Conservation (phyloP, 2,113 vertebrate species). For the Ancistrus triradiatus region DNA sequence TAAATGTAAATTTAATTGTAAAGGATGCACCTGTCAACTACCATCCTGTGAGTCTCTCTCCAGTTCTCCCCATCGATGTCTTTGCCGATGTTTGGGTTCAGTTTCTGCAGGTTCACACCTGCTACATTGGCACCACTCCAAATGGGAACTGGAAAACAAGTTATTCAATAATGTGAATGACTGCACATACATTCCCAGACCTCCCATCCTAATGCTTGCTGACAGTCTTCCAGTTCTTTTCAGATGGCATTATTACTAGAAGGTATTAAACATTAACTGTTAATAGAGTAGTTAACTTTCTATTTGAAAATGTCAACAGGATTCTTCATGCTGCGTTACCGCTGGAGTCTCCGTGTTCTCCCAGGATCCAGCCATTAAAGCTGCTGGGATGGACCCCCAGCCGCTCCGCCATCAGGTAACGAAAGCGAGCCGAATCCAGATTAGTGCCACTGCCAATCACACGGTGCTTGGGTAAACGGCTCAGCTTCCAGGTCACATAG, state of each 20-base stretch:
- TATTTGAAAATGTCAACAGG: background rate
- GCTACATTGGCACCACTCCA: conserved; percentile 54
- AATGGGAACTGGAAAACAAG: conserved; percentile 42
- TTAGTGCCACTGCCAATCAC: conserved; percentile 57
- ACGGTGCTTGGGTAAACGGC: conserved; percentile 50
- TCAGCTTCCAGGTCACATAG: conserved; percentile 60
- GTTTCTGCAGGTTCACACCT: conserved; percentile 47
- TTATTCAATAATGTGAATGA: background rate
- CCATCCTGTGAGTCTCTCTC: conserved; percentile 47
- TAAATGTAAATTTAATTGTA: background rate
- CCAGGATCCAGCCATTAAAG: conserved; percentile 53
- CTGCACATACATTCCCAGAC: background rate
- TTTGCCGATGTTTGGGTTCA: conserved; percentile 39
- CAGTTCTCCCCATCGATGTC: conserved; percentile 45
- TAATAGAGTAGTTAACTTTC: background rate
- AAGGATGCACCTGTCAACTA: conserved; percentile 47
- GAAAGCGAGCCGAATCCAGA: conserved; percentile 58
- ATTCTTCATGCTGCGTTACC: conserved; percentile 31
- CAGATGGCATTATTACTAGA: no score
- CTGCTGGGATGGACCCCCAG: conserved; percentile 48
- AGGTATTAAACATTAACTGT: no score
- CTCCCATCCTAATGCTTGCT: background rate
- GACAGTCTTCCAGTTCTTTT: no score
- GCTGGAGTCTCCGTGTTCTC: conserved; percentile 56
- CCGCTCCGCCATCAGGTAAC: conserved; percentile 50